Percentiles rank a stretch among this genome's conserved stretches.
phyloP scores from a whole-genome alignment of 2,113 vertebrate genomes.

The Ctenodactylus gundi region DNA sequence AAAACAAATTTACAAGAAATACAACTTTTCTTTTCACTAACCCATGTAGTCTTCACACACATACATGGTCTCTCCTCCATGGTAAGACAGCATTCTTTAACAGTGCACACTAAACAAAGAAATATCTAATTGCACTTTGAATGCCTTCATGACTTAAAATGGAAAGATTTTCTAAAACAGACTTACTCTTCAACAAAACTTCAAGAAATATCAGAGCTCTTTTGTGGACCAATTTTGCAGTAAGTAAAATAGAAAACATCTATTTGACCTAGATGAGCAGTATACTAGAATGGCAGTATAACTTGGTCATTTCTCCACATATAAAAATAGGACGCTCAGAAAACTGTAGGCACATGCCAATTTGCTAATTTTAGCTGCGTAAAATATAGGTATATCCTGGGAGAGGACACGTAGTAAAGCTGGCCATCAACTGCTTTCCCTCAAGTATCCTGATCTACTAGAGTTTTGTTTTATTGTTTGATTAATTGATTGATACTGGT shows the following conservation, averaged over 20 bases:
- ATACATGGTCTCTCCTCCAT: not conserved
- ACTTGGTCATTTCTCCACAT: not conserved
- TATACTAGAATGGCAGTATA: not conserved
- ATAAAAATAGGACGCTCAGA: too few species aligned
- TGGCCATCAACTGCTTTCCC: not conserved
- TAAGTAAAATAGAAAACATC: not conserved
- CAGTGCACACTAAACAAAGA: not conserved
- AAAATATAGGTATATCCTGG: not conserved
- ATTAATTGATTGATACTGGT: too few species aligned
- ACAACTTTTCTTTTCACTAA: constrained; percentile 28
- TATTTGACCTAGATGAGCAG: not conserved
- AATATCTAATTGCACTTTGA: not conserved
- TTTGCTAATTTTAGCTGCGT: not conserved
- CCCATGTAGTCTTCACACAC: constrained; percentile 28
- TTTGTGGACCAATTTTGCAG: not conserved
- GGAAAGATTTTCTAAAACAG: not conserved
- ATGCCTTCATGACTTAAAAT: not conserved
- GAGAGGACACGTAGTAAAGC: not conserved
- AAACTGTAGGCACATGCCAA: not conserved
- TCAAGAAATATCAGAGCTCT: constrained; percentile 20
- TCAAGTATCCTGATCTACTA: not conserved
- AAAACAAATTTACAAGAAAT: constrained; percentile 1
- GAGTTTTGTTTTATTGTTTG: too few species aligned
- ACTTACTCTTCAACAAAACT: not conserved
- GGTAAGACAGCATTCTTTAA: constrained; percentile 40